phyloP scores from a whole-genome alignment of 2,888 invertebrate genomes.

The Diadegma fenestrale region DNA sequence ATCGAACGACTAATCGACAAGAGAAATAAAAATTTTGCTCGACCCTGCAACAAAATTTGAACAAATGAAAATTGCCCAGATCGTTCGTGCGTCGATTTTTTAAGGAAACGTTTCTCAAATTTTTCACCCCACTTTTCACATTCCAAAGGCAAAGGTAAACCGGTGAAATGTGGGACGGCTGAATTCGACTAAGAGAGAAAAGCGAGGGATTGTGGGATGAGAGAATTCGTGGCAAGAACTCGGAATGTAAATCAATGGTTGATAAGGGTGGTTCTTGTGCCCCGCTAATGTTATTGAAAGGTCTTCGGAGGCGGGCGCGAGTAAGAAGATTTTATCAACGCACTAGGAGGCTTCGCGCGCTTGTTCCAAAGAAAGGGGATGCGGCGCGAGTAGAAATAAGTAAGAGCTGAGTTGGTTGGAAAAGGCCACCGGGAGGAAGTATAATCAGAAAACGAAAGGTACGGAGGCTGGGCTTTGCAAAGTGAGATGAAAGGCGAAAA shows the following conservation, averaged over 20 bases:
- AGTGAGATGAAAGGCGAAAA: constrained; percentile 52
- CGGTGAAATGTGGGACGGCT: not conserved
- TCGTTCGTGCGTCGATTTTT: not conserved
- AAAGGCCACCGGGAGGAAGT: constrained; percentile 56
- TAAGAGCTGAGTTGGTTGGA: constrained; percentile 41
- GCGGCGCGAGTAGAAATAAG: constrained; percentile 27
- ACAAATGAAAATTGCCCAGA: not conserved
- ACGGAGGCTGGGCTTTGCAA: constrained; percentile 64
- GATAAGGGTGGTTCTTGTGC: constrained; percentile 77
- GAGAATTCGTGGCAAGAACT: constrained; percentile 77
- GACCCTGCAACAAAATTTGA: not conserved
- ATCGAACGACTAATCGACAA: not conserved
- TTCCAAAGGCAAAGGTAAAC: not conserved
- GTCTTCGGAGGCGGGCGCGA: constrained; percentile 2
- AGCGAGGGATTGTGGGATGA: constrained; percentile 37
- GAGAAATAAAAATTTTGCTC: not conserved
- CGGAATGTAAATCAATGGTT: constrained; percentile 81
- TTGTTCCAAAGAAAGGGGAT: constrained; percentile 32
- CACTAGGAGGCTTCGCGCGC: constrained; percentile 20
- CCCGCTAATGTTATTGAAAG: constrained; percentile 51
- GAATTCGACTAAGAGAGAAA: constrained; percentile 42
- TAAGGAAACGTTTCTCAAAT: not conserved
- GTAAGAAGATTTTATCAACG: constrained; percentile 41
- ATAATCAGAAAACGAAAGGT: constrained; percentile 66
- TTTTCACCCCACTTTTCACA: not conserved